Base-by-base conservation (phyloP, 1,140 invertebrate genomes). In the Drosophila ohnishii region DNA sequence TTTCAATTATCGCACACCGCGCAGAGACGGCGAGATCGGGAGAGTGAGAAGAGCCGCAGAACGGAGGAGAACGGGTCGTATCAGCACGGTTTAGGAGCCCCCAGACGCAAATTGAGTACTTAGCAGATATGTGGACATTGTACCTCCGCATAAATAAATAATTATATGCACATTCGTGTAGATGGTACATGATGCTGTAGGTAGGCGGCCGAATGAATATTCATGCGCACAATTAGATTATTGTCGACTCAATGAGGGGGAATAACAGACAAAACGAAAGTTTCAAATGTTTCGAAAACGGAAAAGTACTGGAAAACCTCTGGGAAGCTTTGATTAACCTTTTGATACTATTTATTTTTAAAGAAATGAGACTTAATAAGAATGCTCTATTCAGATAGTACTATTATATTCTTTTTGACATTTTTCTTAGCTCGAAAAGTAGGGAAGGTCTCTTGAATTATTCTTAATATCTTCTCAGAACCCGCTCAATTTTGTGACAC, bases 191-290 rank as follows among this genome's bases (percentile, higher is more conserved):
- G 25, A 32, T 50, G 62, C 13, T 44, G 56, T 63, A 79, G 64
- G 55, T 80, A 57, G 57, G 39, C 78, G 50, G 47, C 35, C 59
- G 39, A 73, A 64, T 72, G 44, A 71, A 81, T 81, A 81, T 76
- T 81, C 67, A 81, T 73, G 57, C 45, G 50, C 40, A 77, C 72
- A 76, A 77, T 84, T 84, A 76, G 65, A 84, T 84, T 84, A 84
- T 73, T 85, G 76, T 71, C 40, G 69, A 70, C 58, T 57, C 58
- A 76, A 76, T 63, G 51, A 70, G 25, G 75, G 65, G 58, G 59
- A 50, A 62, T 53, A 55, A 40, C 40, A 65, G 16, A 75, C 40
- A 48, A 56, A 4, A 13, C 19, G 5, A 40, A 53, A 40, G 37
- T 55, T 57, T 51, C 37, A 14, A 16, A 39, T 58, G 39, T 40